phyloP scores from a whole-genome alignment of 2,113 vertebrate genomes.

The Eolophus roseicapilla region DNA sequence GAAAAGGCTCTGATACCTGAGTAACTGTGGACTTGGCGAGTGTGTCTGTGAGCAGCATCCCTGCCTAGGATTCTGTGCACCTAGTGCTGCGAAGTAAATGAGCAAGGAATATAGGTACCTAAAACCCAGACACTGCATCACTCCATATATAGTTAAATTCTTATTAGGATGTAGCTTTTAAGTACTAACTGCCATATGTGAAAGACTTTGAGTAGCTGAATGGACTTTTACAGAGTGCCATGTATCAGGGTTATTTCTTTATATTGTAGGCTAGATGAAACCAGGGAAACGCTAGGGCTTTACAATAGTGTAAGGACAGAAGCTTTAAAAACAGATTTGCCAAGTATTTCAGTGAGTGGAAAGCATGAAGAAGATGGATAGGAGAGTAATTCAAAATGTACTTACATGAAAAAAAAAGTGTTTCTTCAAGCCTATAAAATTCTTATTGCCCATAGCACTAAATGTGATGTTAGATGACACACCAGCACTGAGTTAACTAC shows the following conservation, averaged over 20 bases:
- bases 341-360: neutral
- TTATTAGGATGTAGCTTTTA: neutral
- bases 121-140: neutral
- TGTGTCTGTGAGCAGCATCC: neutral
- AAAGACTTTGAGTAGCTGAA: neutral
- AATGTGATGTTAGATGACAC: neutral
- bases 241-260: neutral
- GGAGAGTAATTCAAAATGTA: neutral
- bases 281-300: neutral
- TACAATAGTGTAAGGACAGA: neutral
- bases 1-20: neutral
- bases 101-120: neutral
- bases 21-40: neutral
- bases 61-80: neutral
- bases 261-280: neutral
- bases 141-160: neutral
- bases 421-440: neutral
- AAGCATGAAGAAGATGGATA: neutral
- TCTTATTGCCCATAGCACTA: neutral
- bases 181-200: neutral
- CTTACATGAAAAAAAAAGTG: neutral
- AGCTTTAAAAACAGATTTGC: neutral
- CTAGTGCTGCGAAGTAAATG: neutral
- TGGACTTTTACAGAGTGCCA: neutral
- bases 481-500: neutral